Percentiles rank a stretch among this genome's conserved stretches.
Conservation (phyloP, 2,888 invertebrate genomes). For the Andrena flavipes region DNA sequence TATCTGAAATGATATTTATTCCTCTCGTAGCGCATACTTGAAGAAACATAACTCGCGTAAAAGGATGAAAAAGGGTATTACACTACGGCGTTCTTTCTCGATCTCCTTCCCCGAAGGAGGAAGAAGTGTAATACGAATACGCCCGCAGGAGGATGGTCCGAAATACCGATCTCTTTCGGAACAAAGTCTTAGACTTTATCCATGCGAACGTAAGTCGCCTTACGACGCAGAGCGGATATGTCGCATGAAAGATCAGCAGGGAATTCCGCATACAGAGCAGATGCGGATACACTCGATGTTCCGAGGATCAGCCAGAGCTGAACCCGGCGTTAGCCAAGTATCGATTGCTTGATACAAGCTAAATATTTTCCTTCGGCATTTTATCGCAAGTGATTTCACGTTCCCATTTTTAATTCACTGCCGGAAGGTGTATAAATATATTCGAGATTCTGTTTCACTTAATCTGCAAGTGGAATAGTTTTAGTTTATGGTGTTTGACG, state of each 20-base stretch:
- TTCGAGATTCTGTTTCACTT: not conserved
- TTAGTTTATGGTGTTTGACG: too few species aligned
- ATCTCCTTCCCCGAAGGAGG: constrained; percentile 10
- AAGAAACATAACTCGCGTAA: constrained; percentile 31
- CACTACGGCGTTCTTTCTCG: constrained; percentile 15
- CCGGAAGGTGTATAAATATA: too few species aligned
- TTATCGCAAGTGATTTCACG: not conserved
- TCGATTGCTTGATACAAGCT: constrained; percentile 39
- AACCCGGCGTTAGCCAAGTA: constrained; percentile 37
- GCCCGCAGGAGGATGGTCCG: constrained; percentile 8
- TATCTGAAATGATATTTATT: constrained; percentile 37
- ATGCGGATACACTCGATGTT: constrained; percentile 39
- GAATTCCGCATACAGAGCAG: constrained; percentile 51
- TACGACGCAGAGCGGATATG: constrained; percentile 52
- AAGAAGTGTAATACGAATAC: constrained; percentile 13
- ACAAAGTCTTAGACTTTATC: constrained; percentile 47
- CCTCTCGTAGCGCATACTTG: constrained; percentile 13
- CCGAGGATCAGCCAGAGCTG: constrained; percentile 39
- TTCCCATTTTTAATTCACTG: not conserved
- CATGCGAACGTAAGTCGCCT: constrained; percentile 58
- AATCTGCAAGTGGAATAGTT: not conserved
- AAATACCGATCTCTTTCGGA: constrained; percentile 27
- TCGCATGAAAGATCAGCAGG: constrained; percentile 61
- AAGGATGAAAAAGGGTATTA: constrained; percentile 32
- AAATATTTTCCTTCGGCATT: constrained; percentile 20